phyloP scores from a whole-genome alignment of 1,140 invertebrate species.

The Gerris buenoi region DNA sequence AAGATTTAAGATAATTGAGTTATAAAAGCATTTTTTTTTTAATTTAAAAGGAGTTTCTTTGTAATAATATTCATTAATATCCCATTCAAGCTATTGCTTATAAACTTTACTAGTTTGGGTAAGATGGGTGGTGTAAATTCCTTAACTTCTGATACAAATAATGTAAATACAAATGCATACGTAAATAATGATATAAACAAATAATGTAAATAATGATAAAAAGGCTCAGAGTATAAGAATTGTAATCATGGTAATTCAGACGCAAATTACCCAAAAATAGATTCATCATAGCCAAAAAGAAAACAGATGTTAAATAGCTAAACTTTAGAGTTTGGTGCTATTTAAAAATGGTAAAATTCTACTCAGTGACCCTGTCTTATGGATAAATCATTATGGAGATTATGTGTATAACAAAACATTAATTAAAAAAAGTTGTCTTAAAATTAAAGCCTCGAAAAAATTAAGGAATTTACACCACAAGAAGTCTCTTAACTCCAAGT shows the following conservation, averaged over 20 bases:
- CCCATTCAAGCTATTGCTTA: no score
- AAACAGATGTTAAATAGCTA: neutral
- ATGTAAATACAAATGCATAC: no score
- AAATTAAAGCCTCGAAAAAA: neutral
- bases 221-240: neutral
- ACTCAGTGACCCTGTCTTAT: neutral
- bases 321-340: neutral
- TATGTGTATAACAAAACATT: neutral
- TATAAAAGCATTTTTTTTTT: no score
- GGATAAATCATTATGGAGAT: neutral
- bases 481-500: no score
- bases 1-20: no score
- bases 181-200: no score
- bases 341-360: neutral
- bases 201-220: no score
- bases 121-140: no score
- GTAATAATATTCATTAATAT: no score
- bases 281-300: neutral
- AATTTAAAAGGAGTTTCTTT: no score
- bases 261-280: neutral
- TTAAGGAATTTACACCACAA: neutral
- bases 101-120: no score
- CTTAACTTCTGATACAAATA: no score
- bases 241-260: neutral
- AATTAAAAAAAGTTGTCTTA: neutral